A percentile compares a stretch with the other conserved stretches of the same genome.
Evolutionary conservation across 2,113 vertebrate genomes (phyloP).

Genomic region (Ceratotherium simum): DNA sequence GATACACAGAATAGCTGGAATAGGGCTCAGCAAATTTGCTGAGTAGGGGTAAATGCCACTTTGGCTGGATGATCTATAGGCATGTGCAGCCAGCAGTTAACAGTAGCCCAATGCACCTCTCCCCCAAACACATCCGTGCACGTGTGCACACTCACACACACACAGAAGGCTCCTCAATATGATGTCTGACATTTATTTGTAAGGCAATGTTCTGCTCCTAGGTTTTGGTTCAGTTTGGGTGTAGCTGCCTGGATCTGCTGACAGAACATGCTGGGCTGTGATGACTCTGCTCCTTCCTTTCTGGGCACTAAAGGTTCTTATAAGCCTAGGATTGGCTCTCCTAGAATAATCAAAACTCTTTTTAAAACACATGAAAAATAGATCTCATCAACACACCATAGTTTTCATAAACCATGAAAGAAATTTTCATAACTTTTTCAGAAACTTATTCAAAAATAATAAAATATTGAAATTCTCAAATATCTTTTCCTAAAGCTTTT

Average conservation of each 20-base stretch:
- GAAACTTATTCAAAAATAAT: background rate
- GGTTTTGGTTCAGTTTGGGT: background rate
- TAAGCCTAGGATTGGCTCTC: background rate
- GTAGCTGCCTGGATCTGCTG: background rate
- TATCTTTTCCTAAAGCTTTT: background rate
- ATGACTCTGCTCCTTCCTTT: background rate
- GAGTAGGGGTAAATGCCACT: rapidly evolving
- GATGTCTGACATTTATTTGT: background rate
- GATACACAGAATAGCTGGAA: background rate
- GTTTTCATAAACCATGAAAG: background rate
- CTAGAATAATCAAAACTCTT: background rate
- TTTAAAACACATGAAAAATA: background rate
- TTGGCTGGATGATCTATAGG: rapidly evolving
- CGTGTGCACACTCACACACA: background rate
- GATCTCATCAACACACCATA: background rate
- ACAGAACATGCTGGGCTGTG: background rate
- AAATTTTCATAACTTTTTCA: background rate
- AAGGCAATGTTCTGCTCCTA: background rate
- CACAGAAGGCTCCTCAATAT: background rate
- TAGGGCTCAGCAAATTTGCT: background rate
- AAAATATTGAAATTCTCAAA: background rate
- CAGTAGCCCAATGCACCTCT: background rate
- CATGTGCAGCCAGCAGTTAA: background rate
- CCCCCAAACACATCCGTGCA: background rate
- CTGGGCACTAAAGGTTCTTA: background rate